Conservation (phyloP, 2,888 invertebrate genomes). For the Lysandra coridon region DNA sequence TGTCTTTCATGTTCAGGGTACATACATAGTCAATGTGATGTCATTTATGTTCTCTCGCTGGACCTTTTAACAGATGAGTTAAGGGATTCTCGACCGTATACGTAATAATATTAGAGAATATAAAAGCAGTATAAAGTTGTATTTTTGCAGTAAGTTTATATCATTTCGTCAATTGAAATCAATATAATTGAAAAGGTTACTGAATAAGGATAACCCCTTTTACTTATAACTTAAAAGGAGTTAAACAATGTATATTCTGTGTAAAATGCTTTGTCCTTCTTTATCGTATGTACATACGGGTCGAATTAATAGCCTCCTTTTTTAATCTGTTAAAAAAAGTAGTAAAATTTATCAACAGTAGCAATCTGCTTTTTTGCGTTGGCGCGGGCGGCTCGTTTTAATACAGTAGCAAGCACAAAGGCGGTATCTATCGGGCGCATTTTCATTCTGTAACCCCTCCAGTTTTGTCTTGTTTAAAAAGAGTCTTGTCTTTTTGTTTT, state of each 20-base stretch:
- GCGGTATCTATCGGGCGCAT: constrained; percentile 48
- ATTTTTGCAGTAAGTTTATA: not conserved
- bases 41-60: constrained; percentile 46
- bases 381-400: constrained; percentile 6
- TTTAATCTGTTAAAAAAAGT: not conserved
- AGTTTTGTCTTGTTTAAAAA: constrained; percentile 53
- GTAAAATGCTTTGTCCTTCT: too few relatives aligned
- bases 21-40: constrained; percentile 68
- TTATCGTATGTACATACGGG: too few relatives aligned
- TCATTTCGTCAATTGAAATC: not conserved
- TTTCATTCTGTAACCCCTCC: constrained; percentile 69
- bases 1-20: constrained; percentile 23
- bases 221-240: too few relatives aligned
- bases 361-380: not conserved
- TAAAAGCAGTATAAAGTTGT: not conserved
- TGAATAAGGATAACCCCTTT: too few relatives aligned
- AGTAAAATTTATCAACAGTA: not conserved
- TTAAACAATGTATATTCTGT: too few relatives aligned
- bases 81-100: constrained; percentile 45
- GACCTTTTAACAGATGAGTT: constrained; percentile 65
- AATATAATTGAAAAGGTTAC: not conserved
- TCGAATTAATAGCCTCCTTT: too few relatives aligned
- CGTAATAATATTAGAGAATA: constrained; percentile 3
- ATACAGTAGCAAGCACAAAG: constrained; percentile 41
- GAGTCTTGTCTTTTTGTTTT: constrained; percentile 55